Evolutionary conservation across 2,113 vertebrate genomes (phyloP).

Genomic region (Trematomus loennbergii): DNA sequence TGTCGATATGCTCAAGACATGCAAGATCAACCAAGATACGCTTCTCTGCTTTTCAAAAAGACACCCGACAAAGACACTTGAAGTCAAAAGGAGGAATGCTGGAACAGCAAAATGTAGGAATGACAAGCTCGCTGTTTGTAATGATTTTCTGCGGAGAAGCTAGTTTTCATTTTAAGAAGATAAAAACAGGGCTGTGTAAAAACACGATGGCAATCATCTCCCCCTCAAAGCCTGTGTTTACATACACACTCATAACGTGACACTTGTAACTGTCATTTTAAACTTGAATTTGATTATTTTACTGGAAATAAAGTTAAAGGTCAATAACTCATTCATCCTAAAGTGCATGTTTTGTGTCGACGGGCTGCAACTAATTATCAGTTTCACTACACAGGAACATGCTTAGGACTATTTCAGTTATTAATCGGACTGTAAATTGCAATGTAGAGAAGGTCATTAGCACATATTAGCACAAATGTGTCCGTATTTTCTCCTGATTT

Average conservation of each 20-base stretch:
- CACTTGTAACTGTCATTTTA: not conserved
- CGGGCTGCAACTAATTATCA: not conserved
- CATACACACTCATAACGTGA: conserved; percentile 1
- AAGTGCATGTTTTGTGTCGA: not conserved
- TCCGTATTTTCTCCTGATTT: not conserved
- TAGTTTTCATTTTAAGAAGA: conserved; percentile 26
- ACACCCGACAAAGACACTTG: conserved; percentile 28
- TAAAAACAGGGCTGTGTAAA: conserved; percentile 9
- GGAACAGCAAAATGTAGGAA: not conserved
- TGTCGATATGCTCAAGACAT: conserved; percentile 58
- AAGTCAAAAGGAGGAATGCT: conserved; percentile 28
- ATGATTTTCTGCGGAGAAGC: conserved; percentile 22
- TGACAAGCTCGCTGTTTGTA: not conserved
- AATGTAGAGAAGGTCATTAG: not conserved
- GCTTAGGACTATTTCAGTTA: not conserved
- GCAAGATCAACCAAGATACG: conserved; percentile 58
- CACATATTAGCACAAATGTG: not conserved
- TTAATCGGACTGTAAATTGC: not conserved
- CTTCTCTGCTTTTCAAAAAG: conserved; percentile 48
- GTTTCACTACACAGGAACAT: not conserved
- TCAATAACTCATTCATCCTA: not conserved
- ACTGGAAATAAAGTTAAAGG: conserved; percentile 8
- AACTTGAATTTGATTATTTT: conserved; percentile 14
- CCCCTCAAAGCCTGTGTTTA: conserved; percentile 1
- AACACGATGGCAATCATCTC: conserved; percentile 13